Evolutionary conservation across 2,888 invertebrate species (phyloP).

Genomic region (Eudemis profundana): DNA sequence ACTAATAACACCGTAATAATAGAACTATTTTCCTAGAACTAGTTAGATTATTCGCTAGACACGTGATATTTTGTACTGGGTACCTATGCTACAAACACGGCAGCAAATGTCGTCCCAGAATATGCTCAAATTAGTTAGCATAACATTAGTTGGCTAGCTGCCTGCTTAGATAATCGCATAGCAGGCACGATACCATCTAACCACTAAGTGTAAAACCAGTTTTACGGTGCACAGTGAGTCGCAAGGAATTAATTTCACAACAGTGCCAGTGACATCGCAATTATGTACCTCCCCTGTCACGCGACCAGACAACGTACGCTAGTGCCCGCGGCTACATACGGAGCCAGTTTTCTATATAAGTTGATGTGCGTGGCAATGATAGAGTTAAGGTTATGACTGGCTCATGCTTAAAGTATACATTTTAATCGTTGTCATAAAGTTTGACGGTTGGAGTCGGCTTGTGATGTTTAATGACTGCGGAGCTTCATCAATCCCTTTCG

Average conservation of each 20-base stretch:
- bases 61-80: neutral
- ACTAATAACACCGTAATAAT: too few species aligned
- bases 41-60: too few species aligned
- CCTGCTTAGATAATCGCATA: conserved; percentile 2
- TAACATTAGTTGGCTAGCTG: neutral
- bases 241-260: conserved; percentile 37
- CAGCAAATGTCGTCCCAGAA: neutral
- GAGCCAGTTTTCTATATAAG: neutral
- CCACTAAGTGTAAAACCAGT: neutral
- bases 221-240: neutral
- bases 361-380: neutral
- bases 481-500: neutral
- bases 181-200: conserved; percentile 1
- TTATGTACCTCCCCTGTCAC: conserved; percentile 22
- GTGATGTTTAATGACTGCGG: neutral
- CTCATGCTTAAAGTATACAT: conserved; percentile 25
- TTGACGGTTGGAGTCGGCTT: conserved; percentile 16
- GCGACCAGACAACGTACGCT: neutral
- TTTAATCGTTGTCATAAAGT: conserved; percentile 36
- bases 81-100: neutral
- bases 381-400: neutral
- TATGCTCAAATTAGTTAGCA: neutral
- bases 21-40: too few species aligned
- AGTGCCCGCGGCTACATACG: conserved; percentile 9
- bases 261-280: conserved; percentile 34